Evolutionary conservation across 2,113 vertebrate genomes (phyloP).

Genomic region (Melospiza melodia): DNA sequence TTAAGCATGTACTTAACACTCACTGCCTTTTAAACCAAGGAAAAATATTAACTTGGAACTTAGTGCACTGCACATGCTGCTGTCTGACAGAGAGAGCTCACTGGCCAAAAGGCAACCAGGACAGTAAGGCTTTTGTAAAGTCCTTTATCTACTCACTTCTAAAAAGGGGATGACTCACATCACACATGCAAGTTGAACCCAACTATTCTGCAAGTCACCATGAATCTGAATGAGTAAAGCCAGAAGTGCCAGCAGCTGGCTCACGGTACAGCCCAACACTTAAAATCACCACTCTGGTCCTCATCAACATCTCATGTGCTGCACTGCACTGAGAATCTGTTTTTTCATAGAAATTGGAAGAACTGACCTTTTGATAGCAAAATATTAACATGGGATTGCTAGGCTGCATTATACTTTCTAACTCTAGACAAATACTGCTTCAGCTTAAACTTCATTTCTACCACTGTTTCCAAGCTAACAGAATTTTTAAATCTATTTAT

Average conservation of each 20-base stretch:
- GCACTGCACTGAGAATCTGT: neutral
- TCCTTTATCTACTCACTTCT: neutral
- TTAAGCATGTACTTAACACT: conserved; percentile 12
- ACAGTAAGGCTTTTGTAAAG: neutral
- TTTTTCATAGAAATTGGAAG: neutral
- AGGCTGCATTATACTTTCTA: neutral
- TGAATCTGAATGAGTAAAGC: neutral
- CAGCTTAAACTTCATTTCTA: neutral
- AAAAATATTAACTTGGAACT: conserved; percentile 18
- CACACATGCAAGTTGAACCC: neutral
- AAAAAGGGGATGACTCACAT: neutral
- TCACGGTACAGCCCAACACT: neutral
- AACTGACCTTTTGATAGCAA: neutral
- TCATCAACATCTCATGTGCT: neutral
- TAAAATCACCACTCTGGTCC: neutral
- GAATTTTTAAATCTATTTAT: neutral
- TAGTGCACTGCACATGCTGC: neutral
- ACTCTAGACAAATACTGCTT: neutral
- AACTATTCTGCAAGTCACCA: neutral
- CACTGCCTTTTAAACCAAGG: neutral
- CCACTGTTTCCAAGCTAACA: neutral
- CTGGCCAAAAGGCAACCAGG: neutral
- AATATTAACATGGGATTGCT: neutral
- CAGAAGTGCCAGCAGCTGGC: neutral
- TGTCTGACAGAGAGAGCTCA: neutral